Base-by-base conservation (phyloP, 2,113 vertebrate species). In the Callipepla californica region DNA sequence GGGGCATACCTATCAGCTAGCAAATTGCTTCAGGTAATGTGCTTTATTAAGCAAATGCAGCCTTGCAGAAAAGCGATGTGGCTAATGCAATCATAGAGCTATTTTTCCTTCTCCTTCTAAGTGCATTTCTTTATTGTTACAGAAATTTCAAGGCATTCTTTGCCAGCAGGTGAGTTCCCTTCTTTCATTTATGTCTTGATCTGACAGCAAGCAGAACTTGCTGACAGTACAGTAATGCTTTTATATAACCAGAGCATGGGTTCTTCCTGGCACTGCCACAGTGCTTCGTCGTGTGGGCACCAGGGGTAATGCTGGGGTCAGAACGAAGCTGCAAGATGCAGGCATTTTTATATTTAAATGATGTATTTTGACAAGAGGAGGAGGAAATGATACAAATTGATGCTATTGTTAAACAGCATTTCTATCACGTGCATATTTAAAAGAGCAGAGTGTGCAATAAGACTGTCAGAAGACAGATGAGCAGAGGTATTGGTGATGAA, bases 81-180 rank as follows among this genome's bases (percentile, higher is more conserved):
- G 40, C 45, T 70, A 62, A 0, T 32, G 48, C 13, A 63, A 7
- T 61, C 72, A 59, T 51, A 57, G 30, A 78, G 65, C 19, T 80
- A 5, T 65, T 89, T 86, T 50, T 45, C 11, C 8, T 95, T 86
- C 66, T 40, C 18, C 62, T 92, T 89, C 90, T 95, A 81, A 87
- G 57, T 38, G 67, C 81, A 88, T 97, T 86, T 97, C 22, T 95
- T 97, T 93, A 95, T 95, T 93, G 45, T 98, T 98, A 6, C 98
- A 99, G 98, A 98, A 98, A 98, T 98, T 98, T 98, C 98, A 96
- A 98, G 98, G 97, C 98, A 98, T 98, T 92, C 94, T 77, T 98
- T 98, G 97, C 98, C 98, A 96, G 97, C 98, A 98, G 98, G 98
- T 99, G 97, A 98, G 98, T 87, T 70, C 4, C 85, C 50, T 28